These are phyloP conservation scores for Hormaphis cornu DNA, from an alignment of 1,140 invertebrate species.

Conservation along the genomic window DNA sequence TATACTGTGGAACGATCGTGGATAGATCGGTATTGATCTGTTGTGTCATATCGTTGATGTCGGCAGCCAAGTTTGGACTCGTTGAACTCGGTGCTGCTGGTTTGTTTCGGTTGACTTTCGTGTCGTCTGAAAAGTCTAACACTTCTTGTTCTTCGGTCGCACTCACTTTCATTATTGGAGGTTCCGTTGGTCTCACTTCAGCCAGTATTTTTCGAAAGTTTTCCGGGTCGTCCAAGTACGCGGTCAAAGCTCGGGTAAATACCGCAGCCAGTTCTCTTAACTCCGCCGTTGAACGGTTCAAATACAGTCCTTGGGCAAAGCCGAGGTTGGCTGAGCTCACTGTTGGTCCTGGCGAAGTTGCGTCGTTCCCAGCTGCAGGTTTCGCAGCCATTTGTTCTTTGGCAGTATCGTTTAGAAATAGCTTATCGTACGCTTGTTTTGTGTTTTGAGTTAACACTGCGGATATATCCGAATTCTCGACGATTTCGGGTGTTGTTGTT, in stretches of 20 bases:
- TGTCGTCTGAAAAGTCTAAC: conserved; percentile 61
- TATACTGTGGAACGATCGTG: conserved; percentile 11
- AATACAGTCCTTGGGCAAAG: conserved; percentile 6
- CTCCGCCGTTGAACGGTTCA: conserved; percentile 39
- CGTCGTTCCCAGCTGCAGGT: too few relatives aligned
- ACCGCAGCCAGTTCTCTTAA: conserved; percentile 68
- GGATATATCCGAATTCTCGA: conserved; percentile 28
- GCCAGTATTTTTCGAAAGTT: conserved; percentile 63
- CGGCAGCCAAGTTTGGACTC: neutral
- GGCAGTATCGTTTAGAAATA: conserved; percentile 34
- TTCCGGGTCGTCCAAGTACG: conserved; percentile 68
- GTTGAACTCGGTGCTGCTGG: neutral
- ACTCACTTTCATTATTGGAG: conserved; percentile 44
- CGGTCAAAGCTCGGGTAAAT: conserved; percentile 68
- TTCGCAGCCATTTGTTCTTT: neutral
- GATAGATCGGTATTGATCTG: neutral
- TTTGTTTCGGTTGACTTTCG: conserved; percentile 34
- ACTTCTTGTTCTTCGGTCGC: conserved; percentile 58
- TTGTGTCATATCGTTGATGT: conserved; percentile 7
- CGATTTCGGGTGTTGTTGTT: neutral
- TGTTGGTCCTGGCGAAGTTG: neutral
- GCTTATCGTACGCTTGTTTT: conserved; percentile 36
- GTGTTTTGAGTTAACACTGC: conserved; percentile 37
- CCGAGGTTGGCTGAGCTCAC: neutral
- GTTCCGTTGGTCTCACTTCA: conserved; percentile 66